Conservation (phyloP, 1,140 invertebrate species). For the Semibalanus balanoides region DNA sequence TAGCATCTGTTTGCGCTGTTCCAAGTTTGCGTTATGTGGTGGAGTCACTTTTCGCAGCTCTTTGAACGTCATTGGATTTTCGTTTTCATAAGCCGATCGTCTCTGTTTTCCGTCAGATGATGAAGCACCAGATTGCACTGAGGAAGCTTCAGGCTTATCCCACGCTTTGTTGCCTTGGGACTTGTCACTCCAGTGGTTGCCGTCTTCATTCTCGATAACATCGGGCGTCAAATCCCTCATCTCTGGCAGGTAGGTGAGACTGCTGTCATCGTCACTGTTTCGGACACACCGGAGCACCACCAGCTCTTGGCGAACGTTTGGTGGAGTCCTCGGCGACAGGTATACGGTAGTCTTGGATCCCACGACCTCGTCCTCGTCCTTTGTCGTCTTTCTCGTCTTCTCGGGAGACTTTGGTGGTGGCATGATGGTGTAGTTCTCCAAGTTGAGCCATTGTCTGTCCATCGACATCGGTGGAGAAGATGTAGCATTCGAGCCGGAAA, state of each 20-base stretch:
- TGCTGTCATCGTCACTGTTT: background rate
- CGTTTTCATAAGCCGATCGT: no score
- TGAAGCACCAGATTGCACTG: no score
- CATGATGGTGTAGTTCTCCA: background rate
- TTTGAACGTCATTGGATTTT: no score
- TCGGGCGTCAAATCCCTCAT: background rate
- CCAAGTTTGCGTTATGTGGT: background rate
- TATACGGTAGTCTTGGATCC: background rate
- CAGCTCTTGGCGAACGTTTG: background rate
- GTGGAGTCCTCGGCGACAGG: background rate
- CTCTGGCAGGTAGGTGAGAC: background rate
- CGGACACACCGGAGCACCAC: background rate
- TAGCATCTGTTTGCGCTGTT: background rate
- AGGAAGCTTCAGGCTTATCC: no score
- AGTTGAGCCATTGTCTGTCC: background rate
- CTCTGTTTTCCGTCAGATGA: no score
- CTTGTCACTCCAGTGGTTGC: background rate
- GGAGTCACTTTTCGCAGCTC: no score
- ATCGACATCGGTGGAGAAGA: background rate
- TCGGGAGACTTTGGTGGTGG: no score
- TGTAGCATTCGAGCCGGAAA: background rate
- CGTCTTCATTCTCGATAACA: background rate
- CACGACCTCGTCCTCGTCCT: background rate
- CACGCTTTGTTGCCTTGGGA: no score
- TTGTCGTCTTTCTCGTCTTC: background rate